A percentile compares a stretch with the other conserved stretches of the same genome.
Conservation (phyloP, 2,113 vertebrate species). For the Mohoua ochrocephala region DNA sequence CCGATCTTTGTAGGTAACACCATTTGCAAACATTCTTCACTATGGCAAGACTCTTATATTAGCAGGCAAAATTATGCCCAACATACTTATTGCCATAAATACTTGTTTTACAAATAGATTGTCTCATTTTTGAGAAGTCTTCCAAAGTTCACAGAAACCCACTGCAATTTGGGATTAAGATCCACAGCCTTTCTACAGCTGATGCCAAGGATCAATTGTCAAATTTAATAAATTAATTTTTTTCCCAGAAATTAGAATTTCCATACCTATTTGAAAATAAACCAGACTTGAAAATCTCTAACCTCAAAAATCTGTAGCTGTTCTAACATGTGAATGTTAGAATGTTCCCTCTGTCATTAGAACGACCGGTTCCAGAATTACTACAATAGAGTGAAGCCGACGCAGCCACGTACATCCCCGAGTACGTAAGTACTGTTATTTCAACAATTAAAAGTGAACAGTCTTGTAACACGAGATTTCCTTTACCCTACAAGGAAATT, state of each 20-base stretch:
- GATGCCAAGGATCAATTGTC: neutral
- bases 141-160: neutral
- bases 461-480: neutral
- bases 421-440: neutral
- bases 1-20: neutral
- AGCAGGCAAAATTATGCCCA: neutral
- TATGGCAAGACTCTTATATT: neutral
- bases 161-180: neutral
- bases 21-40: neutral
- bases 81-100: neutral
- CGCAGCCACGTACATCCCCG: neutral
- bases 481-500: neutral
- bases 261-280: neutral
- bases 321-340: neutral
- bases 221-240: neutral
- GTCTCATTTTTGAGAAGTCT: neutral
- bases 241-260: neutral
- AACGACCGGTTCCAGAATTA: neutral
- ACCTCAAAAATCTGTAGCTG: neutral
- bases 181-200: neutral
- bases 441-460: neutral
- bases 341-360: neutral
- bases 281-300: neutral
- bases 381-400: neutral
- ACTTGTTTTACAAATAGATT: neutral